These are phyloP conservation scores for sheep (Ovis aries) DNA, from an alignment of 2,113 vertebrate species.

Conservation along the genomic window DNA sequence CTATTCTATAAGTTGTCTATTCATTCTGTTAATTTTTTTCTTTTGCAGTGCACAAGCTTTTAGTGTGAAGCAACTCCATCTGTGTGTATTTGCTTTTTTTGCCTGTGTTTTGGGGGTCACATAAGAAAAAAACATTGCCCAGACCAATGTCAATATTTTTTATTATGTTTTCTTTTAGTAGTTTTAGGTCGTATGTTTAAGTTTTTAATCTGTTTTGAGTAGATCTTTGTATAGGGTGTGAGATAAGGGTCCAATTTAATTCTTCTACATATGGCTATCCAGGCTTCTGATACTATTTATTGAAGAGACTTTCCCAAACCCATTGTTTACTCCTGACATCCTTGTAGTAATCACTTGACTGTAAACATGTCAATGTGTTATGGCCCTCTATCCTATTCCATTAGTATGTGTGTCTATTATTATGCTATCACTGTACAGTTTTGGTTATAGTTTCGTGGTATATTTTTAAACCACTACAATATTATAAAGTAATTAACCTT, in stretches of 20 bases:
- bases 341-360: background rate
- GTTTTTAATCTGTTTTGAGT: background rate
- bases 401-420: background rate
- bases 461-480: background rate
- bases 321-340: background rate
- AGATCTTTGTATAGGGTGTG: background rate
- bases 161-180: background rate
- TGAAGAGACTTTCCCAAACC: background rate
- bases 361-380: background rate
- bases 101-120: background rate
- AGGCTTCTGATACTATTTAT: background rate
- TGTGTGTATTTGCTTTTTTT: background rate
- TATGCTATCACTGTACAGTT: background rate
- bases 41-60: background rate
- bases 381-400: background rate
- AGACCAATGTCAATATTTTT: background rate
- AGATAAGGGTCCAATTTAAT: background rate
- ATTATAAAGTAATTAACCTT: background rate
- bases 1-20: background rate
- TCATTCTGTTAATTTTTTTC: background rate
- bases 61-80: background rate
- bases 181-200: background rate
- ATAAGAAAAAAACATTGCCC: background rate
- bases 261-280: background rate
- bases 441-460: background rate